Percentiles rank a stretch among this genome's conserved stretches.
These are phyloP conservation scores for Ischnura elegans DNA, from an alignment of 2,888 invertebrate species.

Conservation along the genomic window DNA sequence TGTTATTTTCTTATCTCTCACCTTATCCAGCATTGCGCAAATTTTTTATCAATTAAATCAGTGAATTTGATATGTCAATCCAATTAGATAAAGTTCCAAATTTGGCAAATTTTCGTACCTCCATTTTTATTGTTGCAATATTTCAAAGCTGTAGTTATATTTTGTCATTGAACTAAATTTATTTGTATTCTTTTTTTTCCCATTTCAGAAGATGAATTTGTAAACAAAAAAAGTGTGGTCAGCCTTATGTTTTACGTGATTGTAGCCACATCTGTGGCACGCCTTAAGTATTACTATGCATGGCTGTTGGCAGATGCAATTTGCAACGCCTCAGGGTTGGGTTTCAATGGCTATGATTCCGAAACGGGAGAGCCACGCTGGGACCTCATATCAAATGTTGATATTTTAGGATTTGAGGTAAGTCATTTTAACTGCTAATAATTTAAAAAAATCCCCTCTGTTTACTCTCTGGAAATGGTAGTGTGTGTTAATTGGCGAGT, in stretches of 20 bases:
- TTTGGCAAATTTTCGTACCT: too few relatives aligned
- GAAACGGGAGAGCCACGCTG: conserved; percentile 89
- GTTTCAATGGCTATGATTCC: conserved; percentile 84
- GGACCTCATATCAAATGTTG: conserved; percentile 96
- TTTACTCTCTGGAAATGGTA: too few relatives aligned
- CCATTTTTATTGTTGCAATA: too few relatives aligned
- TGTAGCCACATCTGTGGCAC: conserved; percentile 87
- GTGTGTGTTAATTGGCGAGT: too few relatives aligned
- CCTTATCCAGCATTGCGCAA: too few relatives aligned
- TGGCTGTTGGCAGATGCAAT: conserved; percentile 97
- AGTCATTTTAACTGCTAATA: conserved; percentile 72
- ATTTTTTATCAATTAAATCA: too few relatives aligned
- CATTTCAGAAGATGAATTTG: conserved; percentile 82
- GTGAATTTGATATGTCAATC: too few relatives aligned
- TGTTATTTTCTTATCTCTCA: too few relatives aligned
- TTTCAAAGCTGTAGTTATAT: too few relatives aligned
- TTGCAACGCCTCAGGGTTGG: conserved; percentile 96
- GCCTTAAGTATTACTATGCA: conserved; percentile 98
- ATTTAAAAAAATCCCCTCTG: too few relatives aligned
- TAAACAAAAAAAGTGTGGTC: conserved; percentile 80
- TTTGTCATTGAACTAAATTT: background rate
- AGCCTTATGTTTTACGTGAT: conserved; percentile 88
- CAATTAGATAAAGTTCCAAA: too few relatives aligned
- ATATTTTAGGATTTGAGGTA: conserved; percentile 93
- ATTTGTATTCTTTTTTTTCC: conserved; percentile 69